Base-by-base conservation (phyloP, 1,140 invertebrate genomes). In the Drosophila sturtevanti region DNA sequence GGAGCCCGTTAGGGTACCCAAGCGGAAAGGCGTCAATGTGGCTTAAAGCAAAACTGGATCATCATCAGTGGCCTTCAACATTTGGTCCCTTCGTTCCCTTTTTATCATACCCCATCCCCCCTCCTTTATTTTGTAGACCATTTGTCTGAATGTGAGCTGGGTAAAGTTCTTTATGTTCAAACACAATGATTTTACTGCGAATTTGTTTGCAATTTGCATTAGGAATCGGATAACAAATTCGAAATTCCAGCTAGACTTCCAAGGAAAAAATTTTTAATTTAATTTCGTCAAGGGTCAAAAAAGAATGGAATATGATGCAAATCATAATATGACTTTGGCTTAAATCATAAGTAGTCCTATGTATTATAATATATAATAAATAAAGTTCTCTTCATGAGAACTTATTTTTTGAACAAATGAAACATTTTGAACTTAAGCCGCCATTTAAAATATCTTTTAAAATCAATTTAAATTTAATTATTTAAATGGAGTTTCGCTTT, bases 1-100 rank as follows among this genome's bases (percentile, higher is more conserved):
- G 65, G 31, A n/a, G 68, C 55, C 80, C 58, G 75, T 66, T 74
- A 70, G 51, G 61, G 58, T 68, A 65, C 44, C 51, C 65, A 77
- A 81, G 77, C 68, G 81, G 56, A 81, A 85, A 72, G 72, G 65
- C 64, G 64, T 81, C 48, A 21, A 61, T 37, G 73, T 62, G 38
- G 63, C 59, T 54, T 68, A 34, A 51, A 60, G 31, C 9, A 4
- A 22, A 51, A 62, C 63, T 62, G 59, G 48, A 66, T 66, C 54
- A 56, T 56, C 54, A 18, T 56, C 54, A 18, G 22, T 70, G 54
- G 38, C 65, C 68, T 77, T 80, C 81, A 67, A 21, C 69, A 62
- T 48, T 69, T 55, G 35, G 48, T n/a, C 18, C n/a, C 34, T 55
- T 58, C 12, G 35, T 37, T 62, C 34, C 11, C 62, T 61, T 68